Base-by-base conservation (phyloP, 2,113 vertebrate species). In the Salminus brasiliensis region DNA sequence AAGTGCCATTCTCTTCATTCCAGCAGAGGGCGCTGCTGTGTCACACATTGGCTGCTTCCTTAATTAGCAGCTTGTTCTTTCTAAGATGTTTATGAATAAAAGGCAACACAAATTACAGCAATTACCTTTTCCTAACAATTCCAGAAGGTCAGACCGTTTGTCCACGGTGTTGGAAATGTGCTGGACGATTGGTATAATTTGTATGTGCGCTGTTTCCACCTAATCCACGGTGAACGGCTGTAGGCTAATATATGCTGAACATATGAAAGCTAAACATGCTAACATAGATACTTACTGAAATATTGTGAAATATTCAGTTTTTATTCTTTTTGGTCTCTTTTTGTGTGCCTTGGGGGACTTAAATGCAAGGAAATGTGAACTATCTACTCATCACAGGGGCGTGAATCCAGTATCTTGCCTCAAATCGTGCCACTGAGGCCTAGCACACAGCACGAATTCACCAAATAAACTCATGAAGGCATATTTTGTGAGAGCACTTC, bases 1-100 rank as follows among this genome's bases (percentile, higher is more conserved):
- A 87, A 85, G 84, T 85, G 84, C 81, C 82, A 29, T 73, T 78
- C 47, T 69, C 71, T 68, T 80, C 52, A 21, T 3, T 74, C 81
- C 81, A 78, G 74, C 81, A 83, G 81, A 80, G 72, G 81, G 78
- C 66, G 70, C 72, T 66, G 70, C 72, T 75, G 47, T 45, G 57
- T 78, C 53, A 27, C 18, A 55, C 36, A 39, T 69, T 60, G 9
- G 8, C 60, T 55, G 9, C 52, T 55, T 10, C 13, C 52, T n/a
- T 55, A 55, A 55, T 18, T 55, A 25, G n/a, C 52, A 11, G 30
- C 18, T 9, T 34, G 27, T 66, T 39, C 52, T 79, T 49, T 59
- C 36, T 23, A 29, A 63, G 67, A 65, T 52, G 36, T 72, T 76
- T 57, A 59, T 82, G 74, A 63, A 85, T 47, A 69, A 79, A 83